Conservation (phyloP, 2,113 vertebrate genomes). For the Siniperca knerii region DNA sequence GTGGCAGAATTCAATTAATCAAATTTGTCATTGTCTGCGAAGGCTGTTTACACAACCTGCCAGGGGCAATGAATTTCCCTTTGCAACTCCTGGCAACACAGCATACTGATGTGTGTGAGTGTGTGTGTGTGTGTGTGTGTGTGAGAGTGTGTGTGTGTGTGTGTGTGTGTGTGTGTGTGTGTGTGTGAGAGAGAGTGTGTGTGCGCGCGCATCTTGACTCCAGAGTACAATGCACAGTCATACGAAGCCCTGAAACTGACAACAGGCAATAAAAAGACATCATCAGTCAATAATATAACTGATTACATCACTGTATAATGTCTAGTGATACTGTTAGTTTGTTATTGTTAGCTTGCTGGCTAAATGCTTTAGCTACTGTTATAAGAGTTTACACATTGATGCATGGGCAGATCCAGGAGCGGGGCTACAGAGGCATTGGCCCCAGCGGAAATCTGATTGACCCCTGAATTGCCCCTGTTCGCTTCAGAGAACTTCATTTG, state of each 20-base stretch:
- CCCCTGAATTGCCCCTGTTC: too few species aligned
- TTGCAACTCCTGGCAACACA: constrained; percentile 22
- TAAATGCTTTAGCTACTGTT: not conserved
- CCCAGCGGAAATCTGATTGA: too few species aligned
- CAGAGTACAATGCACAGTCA: not conserved
- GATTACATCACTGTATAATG: not conserved
- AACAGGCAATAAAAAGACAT: not conserved
- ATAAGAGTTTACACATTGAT: not conserved
- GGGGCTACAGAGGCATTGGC: too few species aligned
- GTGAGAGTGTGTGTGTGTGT: not conserved
- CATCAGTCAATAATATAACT: not conserved
- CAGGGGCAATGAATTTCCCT: constrained; percentile 52
- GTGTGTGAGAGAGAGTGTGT: too few species aligned
- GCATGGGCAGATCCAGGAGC: too few species aligned
- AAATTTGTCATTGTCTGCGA: constrained; percentile 57
- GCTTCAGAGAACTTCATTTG: too few species aligned
- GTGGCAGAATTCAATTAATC: constrained; percentile 61
- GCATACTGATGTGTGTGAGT: constrained; percentile 32
- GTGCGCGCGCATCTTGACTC: not conserved
- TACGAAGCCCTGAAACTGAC: not conserved
- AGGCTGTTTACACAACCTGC: constrained; percentile 60
- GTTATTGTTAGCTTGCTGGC: not conserved
- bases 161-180: not conserved
- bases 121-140: not conserved
- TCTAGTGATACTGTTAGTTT: not conserved